phyloP scores from a whole-genome alignment of 2,113 vertebrate species.

The Atlantisia rogersi region DNA sequence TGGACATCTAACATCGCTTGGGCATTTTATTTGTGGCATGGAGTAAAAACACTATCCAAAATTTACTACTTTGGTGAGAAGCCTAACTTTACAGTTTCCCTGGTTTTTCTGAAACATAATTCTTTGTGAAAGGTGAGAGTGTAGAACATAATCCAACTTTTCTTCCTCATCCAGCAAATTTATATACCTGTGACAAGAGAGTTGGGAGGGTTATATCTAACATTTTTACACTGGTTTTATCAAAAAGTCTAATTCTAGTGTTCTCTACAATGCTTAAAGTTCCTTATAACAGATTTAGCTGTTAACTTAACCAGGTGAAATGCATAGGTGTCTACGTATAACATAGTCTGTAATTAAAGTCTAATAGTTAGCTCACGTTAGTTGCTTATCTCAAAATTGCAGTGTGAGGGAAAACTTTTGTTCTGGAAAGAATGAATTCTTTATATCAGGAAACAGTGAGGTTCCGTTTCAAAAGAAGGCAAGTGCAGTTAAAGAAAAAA shows the following conservation, averaged over 20 bases:
- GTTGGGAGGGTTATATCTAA: neutral
- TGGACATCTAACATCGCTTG: neutral
- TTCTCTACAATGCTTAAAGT: neutral
- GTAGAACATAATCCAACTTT: neutral
- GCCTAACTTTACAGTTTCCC: neutral
- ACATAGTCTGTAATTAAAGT: neutral
- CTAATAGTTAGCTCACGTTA: neutral
- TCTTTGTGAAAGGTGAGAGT: neutral
- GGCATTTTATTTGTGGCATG: neutral
- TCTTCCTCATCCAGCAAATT: neutral
- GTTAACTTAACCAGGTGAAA: neutral
- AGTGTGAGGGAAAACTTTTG: neutral
- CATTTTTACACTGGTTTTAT: neutral
- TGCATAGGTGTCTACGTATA: neutral
- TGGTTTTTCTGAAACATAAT: neutral
- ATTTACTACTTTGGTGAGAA: neutral
- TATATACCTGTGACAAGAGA: neutral
- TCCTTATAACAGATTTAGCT: neutral
- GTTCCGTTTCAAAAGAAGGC: neutral
- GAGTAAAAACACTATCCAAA: neutral
- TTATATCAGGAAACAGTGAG: neutral
- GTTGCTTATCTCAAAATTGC: neutral
- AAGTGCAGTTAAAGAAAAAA: neutral
- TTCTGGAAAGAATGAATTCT: neutral
- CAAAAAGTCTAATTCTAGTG: neutral